Base-by-base conservation (phyloP, 2,888 invertebrate species). In the Eudasyphora cyanicolor region DNA sequence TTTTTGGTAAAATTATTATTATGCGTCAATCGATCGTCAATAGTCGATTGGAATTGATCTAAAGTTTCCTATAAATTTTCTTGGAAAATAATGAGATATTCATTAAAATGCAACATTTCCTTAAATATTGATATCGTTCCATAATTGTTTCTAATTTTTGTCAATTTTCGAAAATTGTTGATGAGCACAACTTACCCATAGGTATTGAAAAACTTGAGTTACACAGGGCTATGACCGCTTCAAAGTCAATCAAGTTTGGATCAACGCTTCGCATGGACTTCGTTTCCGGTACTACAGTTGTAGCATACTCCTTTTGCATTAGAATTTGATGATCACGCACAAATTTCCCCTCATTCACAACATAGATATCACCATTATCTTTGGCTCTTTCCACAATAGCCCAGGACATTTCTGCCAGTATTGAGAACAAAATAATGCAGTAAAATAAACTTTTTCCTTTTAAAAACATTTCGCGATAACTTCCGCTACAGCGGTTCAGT, bases 181-280 rank as follows among this genome's bases (percentile, higher is more conserved):
- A 5, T 10, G 10, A 38, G 32, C 21, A 27, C 14, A 67, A 83
- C 92, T 92, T 90, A 94, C 94, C 91, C 89, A 92, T 92, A 78
- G 94, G 92, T 76, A 93, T 93, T 8, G 92, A 91, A 86, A 93
- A 94, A 27, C 93, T 93, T 0, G 93, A 92, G 87, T 94, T 94
- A 82, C 94, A 94, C 4, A 89, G 87, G 3, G 88, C 89, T 91
- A 93, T 92, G 7, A 93, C 88, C 0, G 88, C 89, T 51, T 91
- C 88, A 2, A 93, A 86, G 87, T 93, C 92, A 14, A 93, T 79
- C 19, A 80, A 4, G 80, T 49, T 27, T 69, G 67, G 24, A 38
- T 73, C 24, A 29, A 35, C 1, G 7, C 0, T n/a, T 0, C 0
- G 17, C 4, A 35, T 8, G 54, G 8, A 49, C 35, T 19, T 27